These are phyloP conservation scores for Glyphotaelius pellucidus DNA, from an alignment of 2,888 invertebrate genomes.

Conservation along the genomic window DNA sequence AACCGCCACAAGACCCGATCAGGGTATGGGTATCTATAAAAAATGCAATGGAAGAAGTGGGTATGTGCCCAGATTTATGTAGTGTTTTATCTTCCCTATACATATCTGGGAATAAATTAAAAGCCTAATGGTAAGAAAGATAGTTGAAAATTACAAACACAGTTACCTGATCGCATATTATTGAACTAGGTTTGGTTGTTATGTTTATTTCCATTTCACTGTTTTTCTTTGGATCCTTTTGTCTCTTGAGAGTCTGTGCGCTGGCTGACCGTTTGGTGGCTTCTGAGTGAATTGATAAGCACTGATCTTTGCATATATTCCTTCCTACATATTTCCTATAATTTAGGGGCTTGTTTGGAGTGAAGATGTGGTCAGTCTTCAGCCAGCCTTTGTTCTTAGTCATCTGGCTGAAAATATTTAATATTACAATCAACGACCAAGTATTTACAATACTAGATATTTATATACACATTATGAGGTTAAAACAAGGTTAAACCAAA, in stretches of 20 bases:
- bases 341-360: conserved; percentile 34
- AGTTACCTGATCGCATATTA: conserved; percentile 18
- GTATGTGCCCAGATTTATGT: too few relatives aligned
- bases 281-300: neutral
- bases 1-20: too few relatives aligned
- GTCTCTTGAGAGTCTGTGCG: conserved; percentile 1
- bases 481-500: too few relatives aligned
- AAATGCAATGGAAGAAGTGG: too few relatives aligned
- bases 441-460: too few relatives aligned
- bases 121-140: too few relatives aligned
- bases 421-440: too few relatives aligned
- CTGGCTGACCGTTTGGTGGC: conserved; percentile 11
- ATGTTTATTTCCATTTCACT: conserved; percentile 45
- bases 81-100: too few relatives aligned
- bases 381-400: conserved; percentile 34
- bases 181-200: conserved; percentile 37
- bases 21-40: too few relatives aligned
- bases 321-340: conserved; percentile 23
- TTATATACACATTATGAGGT: too few relatives aligned
- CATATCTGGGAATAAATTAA: too few relatives aligned
- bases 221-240: neutral
- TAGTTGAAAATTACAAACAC: neutral
- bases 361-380: conserved; percentile 37
- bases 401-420: conserved; percentile 18
- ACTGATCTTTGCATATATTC: conserved; percentile 13